Evolutionary conservation across 1,140 invertebrate genomes (phyloP).

Genomic region (Dinoponera quadriceps): DNA sequence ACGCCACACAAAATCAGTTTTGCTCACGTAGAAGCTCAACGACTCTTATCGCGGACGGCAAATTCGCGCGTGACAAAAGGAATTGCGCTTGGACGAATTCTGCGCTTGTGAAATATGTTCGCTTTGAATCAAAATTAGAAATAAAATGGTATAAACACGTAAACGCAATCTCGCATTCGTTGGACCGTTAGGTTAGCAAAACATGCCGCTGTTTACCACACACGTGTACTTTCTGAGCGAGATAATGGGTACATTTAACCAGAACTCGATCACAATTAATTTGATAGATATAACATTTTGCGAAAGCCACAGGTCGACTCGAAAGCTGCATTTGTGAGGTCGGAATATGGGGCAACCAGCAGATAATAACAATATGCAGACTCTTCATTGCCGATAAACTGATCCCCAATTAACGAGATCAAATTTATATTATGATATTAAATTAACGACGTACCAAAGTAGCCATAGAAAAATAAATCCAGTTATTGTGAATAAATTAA

Average conservation of each 20-base stretch:
- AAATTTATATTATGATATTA: neutral
- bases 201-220: neutral
- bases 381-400: neutral
- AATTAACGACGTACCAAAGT: neutral
- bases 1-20: conserved; percentile 60
- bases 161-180: neutral
- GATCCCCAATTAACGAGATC: neutral
- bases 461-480: neutral
- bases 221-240: neutral
- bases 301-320: neutral
- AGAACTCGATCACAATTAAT: no score
- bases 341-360: neutral
- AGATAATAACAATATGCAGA: neutral
- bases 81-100: neutral
- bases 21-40: conserved; percentile 69
- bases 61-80: conserved; percentile 17
- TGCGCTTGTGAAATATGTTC: neutral
- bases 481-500: neutral
- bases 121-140: conserved; percentile 27
- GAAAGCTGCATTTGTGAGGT: neutral
- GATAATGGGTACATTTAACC: neutral
- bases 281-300: no score
- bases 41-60: conserved; percentile 31
- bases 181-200: neutral
- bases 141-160: neutral